phyloP scores from a whole-genome alignment of 2,113 vertebrate species.

The Brevimyrus niger region DNA sequence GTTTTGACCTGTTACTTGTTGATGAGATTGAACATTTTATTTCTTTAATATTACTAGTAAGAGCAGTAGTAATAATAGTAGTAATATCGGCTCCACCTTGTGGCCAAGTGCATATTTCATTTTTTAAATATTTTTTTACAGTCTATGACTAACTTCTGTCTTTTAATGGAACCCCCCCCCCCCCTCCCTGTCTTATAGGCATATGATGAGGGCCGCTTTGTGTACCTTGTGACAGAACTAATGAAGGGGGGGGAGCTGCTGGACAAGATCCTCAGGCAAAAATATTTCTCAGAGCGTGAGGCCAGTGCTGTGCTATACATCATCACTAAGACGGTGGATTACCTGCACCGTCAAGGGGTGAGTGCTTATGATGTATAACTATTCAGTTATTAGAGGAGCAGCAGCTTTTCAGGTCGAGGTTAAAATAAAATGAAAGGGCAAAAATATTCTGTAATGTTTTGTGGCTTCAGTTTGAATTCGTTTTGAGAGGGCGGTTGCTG shows the following conservation, averaged over 20 bases:
- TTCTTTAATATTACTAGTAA: not conserved
- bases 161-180: not conserved
- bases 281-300: conserved; percentile 90
- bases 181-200: conserved; percentile 60
- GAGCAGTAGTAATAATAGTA: not conserved
- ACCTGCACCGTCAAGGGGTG: conserved; percentile 96
- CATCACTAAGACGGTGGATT: conserved; percentile 89
- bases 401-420: not conserved
- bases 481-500: not conserved
- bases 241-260: conserved; percentile 96
- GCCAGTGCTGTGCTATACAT: conserved; percentile 87
- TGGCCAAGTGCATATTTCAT: not conserved
- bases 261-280: conserved; percentile 87
- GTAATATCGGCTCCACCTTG: not conserved
- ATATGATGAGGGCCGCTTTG: conserved; percentile 85
- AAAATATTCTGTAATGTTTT: not conserved
- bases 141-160: not conserved
- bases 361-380: conserved; percentile 27
- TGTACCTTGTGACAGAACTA: conserved; percentile 88
- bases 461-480: not conserved
- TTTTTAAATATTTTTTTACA: not conserved
- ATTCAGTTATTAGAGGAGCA: not conserved
- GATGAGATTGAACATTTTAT: not conserved
- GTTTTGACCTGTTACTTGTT: not conserved
- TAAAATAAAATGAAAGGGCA: not conserved